Evolutionary conservation across 2,797 vertebrate genomes (phyloP).

Genomic region (Sebastes melanostomus): DNA sequence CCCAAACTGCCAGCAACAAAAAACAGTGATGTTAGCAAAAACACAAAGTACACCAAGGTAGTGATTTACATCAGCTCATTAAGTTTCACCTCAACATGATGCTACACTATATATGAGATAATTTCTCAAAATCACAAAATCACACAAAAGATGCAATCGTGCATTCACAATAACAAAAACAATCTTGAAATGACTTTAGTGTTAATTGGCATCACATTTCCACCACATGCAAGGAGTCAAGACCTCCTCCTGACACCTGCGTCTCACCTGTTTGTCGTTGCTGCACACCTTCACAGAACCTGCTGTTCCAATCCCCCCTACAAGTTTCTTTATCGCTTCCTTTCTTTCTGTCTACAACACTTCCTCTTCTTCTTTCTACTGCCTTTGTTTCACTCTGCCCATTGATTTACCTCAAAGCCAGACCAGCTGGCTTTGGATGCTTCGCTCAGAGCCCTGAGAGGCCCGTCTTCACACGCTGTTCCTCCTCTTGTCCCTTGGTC

Average conservation of each 20-base stretch:
- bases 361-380: conserved; percentile 56
- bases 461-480: conserved; percentile 85
- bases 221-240: conserved; percentile 3
- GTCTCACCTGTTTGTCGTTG: conserved; percentile 82
- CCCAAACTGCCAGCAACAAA: conserved; percentile 24
- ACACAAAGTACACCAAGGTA: background rate
- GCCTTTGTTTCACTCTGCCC: conserved; percentile 56
- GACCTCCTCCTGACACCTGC: conserved; percentile 45
- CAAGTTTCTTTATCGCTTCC: conserved; percentile 55
- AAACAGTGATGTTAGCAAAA: conserved; percentile 17
- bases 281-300: conserved; percentile 72
- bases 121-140: background rate
- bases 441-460: conserved; percentile 82
- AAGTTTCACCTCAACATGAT: background rate
- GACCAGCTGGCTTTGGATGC: conserved; percentile 91
- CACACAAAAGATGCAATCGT: background rate
- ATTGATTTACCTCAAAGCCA: conserved; percentile 80
- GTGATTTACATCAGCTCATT: conserved; percentile 19
- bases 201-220: conserved; percentile 19
- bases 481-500: conserved; percentile 81
- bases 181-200: background rate
- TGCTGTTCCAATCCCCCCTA: conserved; percentile 58
- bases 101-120: background rate
- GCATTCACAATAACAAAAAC: background rate
- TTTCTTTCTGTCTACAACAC: conserved; percentile 41